Evolutionary conservation across 2,113 vertebrate species (phyloP), one percentile per base, ranked within the genome.

Genomic region (Micronycteris hirsuta): DNA sequence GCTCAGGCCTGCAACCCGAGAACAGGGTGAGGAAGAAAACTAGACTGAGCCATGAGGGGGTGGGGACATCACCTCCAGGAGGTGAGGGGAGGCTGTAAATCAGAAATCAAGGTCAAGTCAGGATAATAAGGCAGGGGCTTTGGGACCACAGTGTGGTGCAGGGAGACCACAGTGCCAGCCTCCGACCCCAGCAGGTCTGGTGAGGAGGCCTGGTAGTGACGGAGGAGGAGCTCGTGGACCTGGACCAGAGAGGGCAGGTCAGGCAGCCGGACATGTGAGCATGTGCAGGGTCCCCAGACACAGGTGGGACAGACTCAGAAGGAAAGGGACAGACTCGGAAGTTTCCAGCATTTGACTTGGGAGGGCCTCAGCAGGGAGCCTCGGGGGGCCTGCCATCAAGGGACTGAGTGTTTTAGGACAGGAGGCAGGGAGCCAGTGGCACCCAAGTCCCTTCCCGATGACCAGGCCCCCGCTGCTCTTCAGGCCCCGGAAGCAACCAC

Each of bases 231-330:
- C 4, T n/a, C 1, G 0, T 9, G n/a, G 24, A 54, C 38, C 54
- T 41, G 13, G 41, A 33, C 2, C 58, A 68, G 65, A 85, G 38
- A 38, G 2, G 31, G 3, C 49, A 47, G 52, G 5, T 13, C 26
- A 31, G 38, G 49, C 33, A 61, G 28, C 52, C 14, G 6, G n/a
- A 65, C 49, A 26, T 61, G 31, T 1, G 1, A 47, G 33, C 11
- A 0, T 43, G 4, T 5, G 10, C 5, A 22, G 41, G 20, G 41
- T 6, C 7, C 43, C 61, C 1, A 1, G 45, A 49, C 10, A 38
- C 4, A 0, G 22, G 5, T 2, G 17, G 17, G 13, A n/a, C n/a
- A n/a, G n/a, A n/a, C n/a, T n/a, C n/a, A n/a, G n/a, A 3, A 4
- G 8, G 41, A 73, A 28, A 54, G 31, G 26, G 36, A 4, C 16